Evolutionary conservation across 2,113 vertebrate genomes (phyloP).

Genomic region (Corythaixoides concolor): DNA sequence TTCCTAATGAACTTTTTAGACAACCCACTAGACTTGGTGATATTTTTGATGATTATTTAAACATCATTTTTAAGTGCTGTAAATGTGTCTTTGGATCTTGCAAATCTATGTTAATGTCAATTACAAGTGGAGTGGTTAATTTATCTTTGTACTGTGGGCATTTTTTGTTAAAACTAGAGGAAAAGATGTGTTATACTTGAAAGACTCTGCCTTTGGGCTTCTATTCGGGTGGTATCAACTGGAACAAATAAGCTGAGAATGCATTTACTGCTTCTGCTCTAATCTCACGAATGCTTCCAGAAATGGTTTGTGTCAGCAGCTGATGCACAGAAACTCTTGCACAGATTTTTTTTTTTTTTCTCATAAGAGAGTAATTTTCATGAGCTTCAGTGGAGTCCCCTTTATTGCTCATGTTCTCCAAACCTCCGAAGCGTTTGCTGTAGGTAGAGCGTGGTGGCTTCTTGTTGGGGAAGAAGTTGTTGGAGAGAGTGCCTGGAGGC

Average conservation of each 20-base stretch:
- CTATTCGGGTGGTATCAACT: constrained; percentile 84
- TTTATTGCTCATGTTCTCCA: neutral
- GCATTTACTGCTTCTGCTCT: constrained; percentile 72
- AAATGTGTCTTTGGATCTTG: neutral
- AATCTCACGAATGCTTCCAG: constrained; percentile 71
- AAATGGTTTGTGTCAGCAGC: constrained; percentile 78
- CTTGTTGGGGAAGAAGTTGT: neutral
- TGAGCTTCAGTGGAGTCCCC: neutral
- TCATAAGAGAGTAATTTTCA: constrained; percentile 47
- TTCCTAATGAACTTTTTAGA: neutral
- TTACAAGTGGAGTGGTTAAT: constrained; percentile 66
- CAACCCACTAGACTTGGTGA: neutral
- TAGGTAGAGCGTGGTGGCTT: neutral
- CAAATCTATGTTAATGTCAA: constrained; percentile 31
- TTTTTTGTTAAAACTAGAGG: constrained; percentile 59
- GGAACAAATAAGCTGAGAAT: constrained; percentile 84
- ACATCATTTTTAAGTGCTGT: neutral
- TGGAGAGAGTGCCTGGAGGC: neutral
- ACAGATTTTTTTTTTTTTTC: constrained; percentile 49
- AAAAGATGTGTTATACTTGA: constrained; percentile 73
- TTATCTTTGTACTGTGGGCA: constrained; percentile 79
- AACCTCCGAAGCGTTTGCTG: neutral
- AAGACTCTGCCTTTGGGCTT: constrained; percentile 77
- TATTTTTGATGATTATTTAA: constrained; percentile 23
- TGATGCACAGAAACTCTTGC: constrained; percentile 33